Base-by-base conservation (phyloP, 2,888 invertebrate species). In the Melanotus villosus region DNA sequence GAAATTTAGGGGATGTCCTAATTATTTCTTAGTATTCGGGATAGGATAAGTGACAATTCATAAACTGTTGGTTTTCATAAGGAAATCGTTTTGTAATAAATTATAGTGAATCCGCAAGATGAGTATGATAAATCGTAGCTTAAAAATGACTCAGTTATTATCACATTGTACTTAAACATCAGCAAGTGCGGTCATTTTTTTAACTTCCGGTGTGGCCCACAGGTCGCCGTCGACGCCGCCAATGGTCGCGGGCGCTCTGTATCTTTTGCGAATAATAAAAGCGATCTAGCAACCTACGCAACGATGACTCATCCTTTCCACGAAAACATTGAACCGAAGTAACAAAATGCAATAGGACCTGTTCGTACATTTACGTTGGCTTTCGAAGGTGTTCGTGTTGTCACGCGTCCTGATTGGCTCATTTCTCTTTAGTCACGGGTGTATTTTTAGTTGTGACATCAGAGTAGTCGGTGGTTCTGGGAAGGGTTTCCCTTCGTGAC, bases 371-470 rank as follows among this genome's bases (percentile, higher is more conserved):
- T 7, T 47, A 64, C 75, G 77, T 43, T 7, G 1, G 10, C 30
- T 23, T 66, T 74, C 77, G 77, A 14, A 10, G 12, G 1, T 32
- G 14, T 41, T 16, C 50, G 59, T 23, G 16, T 26, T 59, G 18
- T 14, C 3, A 18, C 18, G 32, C 30, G 9, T 30, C 12, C 30
- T 30, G 62, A 74, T 74, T 74, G 73, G 72, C 58, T 43, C 38
- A 68, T 64, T 72, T 65, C 67, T 70, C 70, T 56, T 60, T 68
- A 71, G 75, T 80, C 82, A 80, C 72, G 75, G 77, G 70, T 62
- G 60, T 84, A 84, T 84, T 83, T 83, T 82, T 83, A 82, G 80
- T 80, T 78, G 77, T 85, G 84, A 85, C 83, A 83, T 84, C 84
- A 83, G 77, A 79, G 80, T 77, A 78, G 80, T 78, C 81, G 80